Evolutionary conservation across 2,113 vertebrate genomes (phyloP).

Genomic region (Engystomops pustulosus): DNA sequence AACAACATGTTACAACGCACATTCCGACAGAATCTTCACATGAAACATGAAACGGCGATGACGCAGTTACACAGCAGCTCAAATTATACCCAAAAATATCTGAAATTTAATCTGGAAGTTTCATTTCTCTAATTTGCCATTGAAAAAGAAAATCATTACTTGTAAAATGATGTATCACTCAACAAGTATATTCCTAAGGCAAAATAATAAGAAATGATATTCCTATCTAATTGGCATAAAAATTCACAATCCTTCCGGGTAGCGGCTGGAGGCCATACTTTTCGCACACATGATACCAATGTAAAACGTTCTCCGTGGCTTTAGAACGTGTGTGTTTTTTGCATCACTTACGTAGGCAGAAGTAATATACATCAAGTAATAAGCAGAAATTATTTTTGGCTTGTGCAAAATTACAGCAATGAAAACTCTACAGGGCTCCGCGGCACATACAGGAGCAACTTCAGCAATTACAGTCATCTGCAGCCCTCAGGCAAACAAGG

Average conservation of each 20-base stretch:
- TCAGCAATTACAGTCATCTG: conserved; percentile 37
- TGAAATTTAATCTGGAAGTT: background rate
- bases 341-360: background rate
- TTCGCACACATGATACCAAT: background rate
- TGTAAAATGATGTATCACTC: background rate
- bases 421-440: background rate
- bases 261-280: background rate
- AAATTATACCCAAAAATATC: background rate
- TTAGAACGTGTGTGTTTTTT: no score
- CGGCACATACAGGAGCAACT: conserved; percentile 19
- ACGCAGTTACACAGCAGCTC: background rate
- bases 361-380: background rate
- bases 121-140: background rate
- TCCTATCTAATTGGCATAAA: background rate
- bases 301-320: background rate
- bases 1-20: background rate
- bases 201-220: conserved; percentile 10
- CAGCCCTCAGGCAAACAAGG: conserved; percentile 43
- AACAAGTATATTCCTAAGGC: background rate
- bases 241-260: background rate
- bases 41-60: no score
- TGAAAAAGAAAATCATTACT: conserved; percentile 2
- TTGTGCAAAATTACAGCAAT: background rate
- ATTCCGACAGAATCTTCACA: no score
- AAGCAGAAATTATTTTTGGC: background rate